Conservation (phyloP, 1,140 invertebrate species). For the Contarinia nasturtii region DNA sequence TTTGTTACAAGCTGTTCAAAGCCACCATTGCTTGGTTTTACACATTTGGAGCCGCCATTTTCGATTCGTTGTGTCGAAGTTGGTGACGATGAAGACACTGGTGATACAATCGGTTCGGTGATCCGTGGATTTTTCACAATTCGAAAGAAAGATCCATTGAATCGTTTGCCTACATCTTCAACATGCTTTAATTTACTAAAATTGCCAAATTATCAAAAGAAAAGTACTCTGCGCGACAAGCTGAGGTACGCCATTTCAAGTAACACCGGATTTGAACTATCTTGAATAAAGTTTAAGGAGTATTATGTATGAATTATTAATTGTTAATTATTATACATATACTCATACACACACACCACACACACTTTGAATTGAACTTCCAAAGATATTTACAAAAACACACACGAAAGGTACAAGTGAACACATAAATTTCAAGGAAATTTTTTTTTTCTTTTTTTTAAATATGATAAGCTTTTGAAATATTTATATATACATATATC, state of each 20-base stretch:
- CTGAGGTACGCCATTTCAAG: conserved; percentile 91
- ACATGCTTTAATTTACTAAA: conserved; percentile 99
- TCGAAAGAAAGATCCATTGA: conserved; percentile 83
- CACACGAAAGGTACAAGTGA: too few relatives aligned
- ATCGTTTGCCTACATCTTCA: conserved; percentile 91
- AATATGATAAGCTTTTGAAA: too few relatives aligned
- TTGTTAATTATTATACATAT: not conserved
- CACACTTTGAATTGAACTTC: too few relatives aligned
- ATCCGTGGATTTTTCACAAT: conserved; percentile 97
- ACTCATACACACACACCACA: too few relatives aligned
- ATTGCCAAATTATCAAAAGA: conserved; percentile 96
- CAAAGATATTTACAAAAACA: too few relatives aligned
- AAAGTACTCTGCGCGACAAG: conserved; percentile 86
- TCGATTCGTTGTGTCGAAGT: conserved; percentile 98
- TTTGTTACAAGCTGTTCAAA: conserved; percentile 96
- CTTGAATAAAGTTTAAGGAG: conserved; percentile 30
- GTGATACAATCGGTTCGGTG: conserved; percentile 51
- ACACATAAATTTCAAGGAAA: too few relatives aligned
- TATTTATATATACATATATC: too few relatives aligned
- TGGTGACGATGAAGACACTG: conserved; percentile 91
- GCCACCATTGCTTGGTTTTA: conserved; percentile 91
- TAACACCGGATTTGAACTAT: conserved; percentile 97
- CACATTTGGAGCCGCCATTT: conserved; percentile 93
- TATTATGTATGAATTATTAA: not conserved
- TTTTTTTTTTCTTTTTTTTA: too few relatives aligned